Percentiles rank a stretch among this genome's conserved stretches.
Conservation (phyloP, 2,113 vertebrate genomes). For the Mormyrus iriodes region DNA sequence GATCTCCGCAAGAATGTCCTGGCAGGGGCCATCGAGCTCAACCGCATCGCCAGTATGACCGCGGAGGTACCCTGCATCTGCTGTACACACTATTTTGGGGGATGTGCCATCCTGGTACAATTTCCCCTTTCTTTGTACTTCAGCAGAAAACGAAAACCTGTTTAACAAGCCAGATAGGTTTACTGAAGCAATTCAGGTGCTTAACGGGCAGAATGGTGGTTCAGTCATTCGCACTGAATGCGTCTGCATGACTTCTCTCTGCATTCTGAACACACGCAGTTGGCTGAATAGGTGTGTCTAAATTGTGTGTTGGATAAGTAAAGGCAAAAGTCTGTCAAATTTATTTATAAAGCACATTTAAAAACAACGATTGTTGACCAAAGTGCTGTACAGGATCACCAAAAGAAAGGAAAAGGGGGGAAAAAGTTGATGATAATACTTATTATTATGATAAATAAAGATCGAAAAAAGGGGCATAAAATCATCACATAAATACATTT, state of each 20-base stretch:
- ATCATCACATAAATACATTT: neutral
- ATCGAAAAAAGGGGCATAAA: neutral
- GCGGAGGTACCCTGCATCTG: slow-evolving; percentile 69
- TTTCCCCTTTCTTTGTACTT: neutral
- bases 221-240: neutral
- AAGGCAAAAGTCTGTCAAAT: neutral
- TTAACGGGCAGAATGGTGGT: neutral
- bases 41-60: slow-evolving; percentile 82
- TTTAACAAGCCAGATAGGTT: neutral
- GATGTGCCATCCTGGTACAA: neutral
- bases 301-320: neutral
- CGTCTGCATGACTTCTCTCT: neutral
- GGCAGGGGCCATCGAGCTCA: slow-evolving; percentile 67
- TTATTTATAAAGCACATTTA: neutral
- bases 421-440: neutral
- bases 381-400: neutral
- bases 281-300: neutral
- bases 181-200: neutral
- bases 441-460: neutral
- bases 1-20: slow-evolving; percentile 80
- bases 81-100: neutral
- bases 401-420: neutral
- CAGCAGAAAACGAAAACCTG: neutral
- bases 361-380: neutral
- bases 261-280: neutral